Evolutionary conservation across 1,140 invertebrate genomes (phyloP), one percentile per base, ranked within the genome.

Genomic region (Bombus affinis): DNA sequence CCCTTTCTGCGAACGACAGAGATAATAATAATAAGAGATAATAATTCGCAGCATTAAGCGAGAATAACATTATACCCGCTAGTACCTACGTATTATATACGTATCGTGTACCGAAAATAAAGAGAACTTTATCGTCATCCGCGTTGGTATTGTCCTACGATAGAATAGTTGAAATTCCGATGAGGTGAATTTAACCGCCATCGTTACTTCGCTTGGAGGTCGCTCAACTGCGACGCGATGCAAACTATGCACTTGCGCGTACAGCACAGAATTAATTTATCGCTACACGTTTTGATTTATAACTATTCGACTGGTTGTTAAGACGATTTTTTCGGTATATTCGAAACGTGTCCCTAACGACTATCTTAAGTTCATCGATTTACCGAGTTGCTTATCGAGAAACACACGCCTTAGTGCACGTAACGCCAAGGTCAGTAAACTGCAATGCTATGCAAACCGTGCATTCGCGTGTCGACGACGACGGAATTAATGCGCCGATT

Each of bases 161-260:
- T 32, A 6, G n/a, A 35, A 66, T 68, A 47, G 15, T 53, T 80
- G 18, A 35, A 57, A 53, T 81, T 81, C 68, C 37, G 62, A 37
- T 28, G 18, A n/a, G 35, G 22, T 9, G 68, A 78, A 72, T 83
- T 85, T n/a, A 28, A 42, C 53, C 75, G 70, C 44, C 75, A 80
- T 80, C 35, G 71, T 66, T 80, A 62, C 66, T 86, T 81, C 22
- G 81, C 81, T 86, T 35, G 66, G 88, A 87, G 91, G 90, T 91
- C 91, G 91, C 83, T 91, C 91, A 91, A 91, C 90, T 91, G 88
- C 85, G 84, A 83, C 82, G 81, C 89, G 81, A 91, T 86, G 86
- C 78, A 84, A 83, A 70, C 81, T 86, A 84, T 89, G 86, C 83
- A 65, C 82, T 88, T 88, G 78, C 82, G 66, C 79, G 83, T 59